phyloP scores from a whole-genome alignment of 2,888 invertebrate genomes.

The Romanomermis culicivorax region DNA sequence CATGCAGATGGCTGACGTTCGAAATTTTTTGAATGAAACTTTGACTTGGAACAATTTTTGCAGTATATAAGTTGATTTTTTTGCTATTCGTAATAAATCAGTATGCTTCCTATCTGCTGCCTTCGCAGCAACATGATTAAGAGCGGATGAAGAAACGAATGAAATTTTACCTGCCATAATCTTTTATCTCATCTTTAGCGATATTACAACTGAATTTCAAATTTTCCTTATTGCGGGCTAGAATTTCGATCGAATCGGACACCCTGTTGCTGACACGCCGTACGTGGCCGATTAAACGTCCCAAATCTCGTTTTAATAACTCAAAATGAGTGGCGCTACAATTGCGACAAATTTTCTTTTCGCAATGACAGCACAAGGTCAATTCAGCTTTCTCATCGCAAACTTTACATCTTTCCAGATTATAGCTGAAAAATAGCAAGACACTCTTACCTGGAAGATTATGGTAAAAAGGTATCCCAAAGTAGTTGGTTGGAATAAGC shows the following conservation, averaged over 20 bases:
- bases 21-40: too few species aligned
- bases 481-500: not conserved
- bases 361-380: conserved; percentile 69
- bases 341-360: conserved; percentile 83
- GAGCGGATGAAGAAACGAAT: too few species aligned
- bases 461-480: not conserved
- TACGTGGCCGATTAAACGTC: conserved; percentile 58
- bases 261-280: conserved; percentile 23
- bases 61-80: too few species aligned
- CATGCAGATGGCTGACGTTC: too few species aligned
- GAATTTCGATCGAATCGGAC: conserved; percentile 23
- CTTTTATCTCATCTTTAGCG: conserved; percentile 78
- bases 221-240: conserved; percentile 53
- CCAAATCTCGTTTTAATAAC: conserved; percentile 69
- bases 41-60: too few species aligned
- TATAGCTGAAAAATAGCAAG: conserved; percentile 19
- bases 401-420: conserved; percentile 27
- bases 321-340: conserved; percentile 87
- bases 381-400: conserved; percentile 30
- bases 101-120: too few species aligned
- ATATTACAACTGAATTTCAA: conserved; percentile 69
- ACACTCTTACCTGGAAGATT: not conserved
- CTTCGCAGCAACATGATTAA: too few species aligned
- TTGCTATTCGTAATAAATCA: too few species aligned
- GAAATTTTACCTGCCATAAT: conserved; percentile 35